phyloP scores from a whole-genome alignment of 92 coral and sea anemone species.

The Metridium senile region DNA sequence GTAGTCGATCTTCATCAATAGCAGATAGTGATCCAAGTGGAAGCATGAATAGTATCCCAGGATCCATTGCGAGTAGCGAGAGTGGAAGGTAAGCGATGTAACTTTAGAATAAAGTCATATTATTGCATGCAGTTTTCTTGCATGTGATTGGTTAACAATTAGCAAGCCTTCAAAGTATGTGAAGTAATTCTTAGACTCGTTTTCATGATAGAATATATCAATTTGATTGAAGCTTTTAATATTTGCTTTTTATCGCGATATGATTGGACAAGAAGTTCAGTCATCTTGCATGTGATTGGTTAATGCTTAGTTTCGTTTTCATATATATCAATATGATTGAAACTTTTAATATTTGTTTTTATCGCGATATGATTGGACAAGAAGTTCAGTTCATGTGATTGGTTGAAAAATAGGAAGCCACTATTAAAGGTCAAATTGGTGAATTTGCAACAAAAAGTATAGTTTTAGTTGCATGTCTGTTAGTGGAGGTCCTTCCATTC shows the following conservation, averaged over 20 bases:
- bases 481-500: too few relatives aligned
- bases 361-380: neutral
- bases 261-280: neutral
- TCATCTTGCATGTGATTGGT: neutral
- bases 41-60: constrained; percentile 91
- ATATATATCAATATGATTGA: too few relatives aligned
- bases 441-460: too few relatives aligned
- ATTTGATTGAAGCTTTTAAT: too few relatives aligned
- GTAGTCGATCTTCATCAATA: constrained; percentile 92
- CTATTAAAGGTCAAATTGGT: too few relatives aligned
- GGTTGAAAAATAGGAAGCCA: neutral
- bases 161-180: too few relatives aligned
- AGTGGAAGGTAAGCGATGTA: constrained; percentile 71
- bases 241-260: too few relatives aligned
- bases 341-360: too few relatives aligned
- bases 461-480: neutral
- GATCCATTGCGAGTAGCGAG: constrained; percentile 93
- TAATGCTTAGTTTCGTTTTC: neutral
- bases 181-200: too few relatives aligned
- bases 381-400: neutral
- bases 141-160: neutral
- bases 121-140: neutral
- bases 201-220: too few relatives aligned
- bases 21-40: constrained; percentile 95
- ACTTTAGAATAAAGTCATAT: neutral